Evolutionary conservation across 2,888 invertebrate genomes (phyloP), one percentile per base, ranked within the genome.

Genomic region (Drosophila monieri): DNA sequence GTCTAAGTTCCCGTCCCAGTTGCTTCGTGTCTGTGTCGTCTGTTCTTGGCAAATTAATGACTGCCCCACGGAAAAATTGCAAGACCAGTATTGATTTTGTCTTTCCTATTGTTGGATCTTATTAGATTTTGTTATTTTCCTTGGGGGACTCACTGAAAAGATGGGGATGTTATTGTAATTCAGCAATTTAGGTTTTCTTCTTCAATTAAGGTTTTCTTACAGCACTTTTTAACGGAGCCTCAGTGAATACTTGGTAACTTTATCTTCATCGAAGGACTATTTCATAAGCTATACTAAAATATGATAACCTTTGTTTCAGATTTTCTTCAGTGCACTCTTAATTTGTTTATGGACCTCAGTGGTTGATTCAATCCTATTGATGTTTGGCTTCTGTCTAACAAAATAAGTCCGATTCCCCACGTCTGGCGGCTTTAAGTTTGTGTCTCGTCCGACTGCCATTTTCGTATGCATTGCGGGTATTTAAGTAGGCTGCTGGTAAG

Each of bases 401-500:
- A 27, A 27, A 52, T 64, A 51, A 14, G 14, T 48, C 44, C 23
- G 27, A 30, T 37, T 15, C 30, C 35, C 15, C 52, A n/a, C 43
- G 35, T 9, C 49, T 48, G 48, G 27, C 30, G 30, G 39, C 9
- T 21, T 41, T 23, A 23, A 41, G 48, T 32, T 46, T 41, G 30
- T 30, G 47, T 27, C 48, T 68, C 49, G 32, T 30, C 35, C 52
- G 70, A 69, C 53, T 48, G 47, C 71, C 78, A 78, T 76, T 66
- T 85, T 80, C 61, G 72, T 76, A 86, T 77, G 87, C 85, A 84
- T 62, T 85, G 68, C 78, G 80, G 80, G 80, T 84, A 65, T 84
- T 86, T 76, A 86, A 86, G 85, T 84, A 84, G 87, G 85, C 85
- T 60, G 60, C 47, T 76, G 85, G 70, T 78, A 80, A 86, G 87